Evolutionary conservation across 2,888 invertebrate genomes (phyloP), one percentile per base, ranked within the genome.

Genomic region (Balanococcus diminutus): DNA sequence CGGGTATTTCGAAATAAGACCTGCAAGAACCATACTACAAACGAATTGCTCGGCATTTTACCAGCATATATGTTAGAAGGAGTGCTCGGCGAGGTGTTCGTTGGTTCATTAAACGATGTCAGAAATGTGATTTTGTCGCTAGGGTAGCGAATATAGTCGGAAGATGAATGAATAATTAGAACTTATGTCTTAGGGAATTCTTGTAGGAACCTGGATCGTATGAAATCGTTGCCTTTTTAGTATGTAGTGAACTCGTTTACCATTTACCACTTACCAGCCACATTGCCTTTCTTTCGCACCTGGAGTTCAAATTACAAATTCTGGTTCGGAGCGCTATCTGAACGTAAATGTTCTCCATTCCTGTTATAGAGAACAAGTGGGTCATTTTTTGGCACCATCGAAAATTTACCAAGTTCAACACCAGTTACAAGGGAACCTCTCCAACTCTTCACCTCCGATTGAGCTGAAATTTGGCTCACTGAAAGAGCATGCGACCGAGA

Each of bases 21-120:
- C 46, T n/a, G n/a, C 16, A 8, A n/a, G 39, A 42, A 11, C 39
- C 11, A 42, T 42, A 42, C 1, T 11, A n/a, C 1, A n/a, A n/a
- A n/a, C n/a, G 72, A 72, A 72, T 25, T 72, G 16, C 72, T 72
- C 72, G 28, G 32, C 72, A 72, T 32, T 72, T 72, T 72, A 72
- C 32, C 36, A 36, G 36, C 36, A n/a, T 14, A 3, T 46, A 46
- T n/a, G n/a, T 46, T n/a, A 46, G 46, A 72, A 4, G 61, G 25
- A 72, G 61, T 36, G 8, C 36, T 3, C 22, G 25, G 25, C 19
- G 3, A 36, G 42, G 9, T 31, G 9, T 16, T 22, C 31, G 25
- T 31, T 72, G 25, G 72, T 72, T 72, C 72, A 72, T 72, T 72
- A 72, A 72, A 72, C 72, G 72, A 22, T 72, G 72, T 72, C 72